Evolutionary conservation across 2,113 vertebrate species (phyloP).

Genomic region (Oplegnathus fasciatus): DNA sequence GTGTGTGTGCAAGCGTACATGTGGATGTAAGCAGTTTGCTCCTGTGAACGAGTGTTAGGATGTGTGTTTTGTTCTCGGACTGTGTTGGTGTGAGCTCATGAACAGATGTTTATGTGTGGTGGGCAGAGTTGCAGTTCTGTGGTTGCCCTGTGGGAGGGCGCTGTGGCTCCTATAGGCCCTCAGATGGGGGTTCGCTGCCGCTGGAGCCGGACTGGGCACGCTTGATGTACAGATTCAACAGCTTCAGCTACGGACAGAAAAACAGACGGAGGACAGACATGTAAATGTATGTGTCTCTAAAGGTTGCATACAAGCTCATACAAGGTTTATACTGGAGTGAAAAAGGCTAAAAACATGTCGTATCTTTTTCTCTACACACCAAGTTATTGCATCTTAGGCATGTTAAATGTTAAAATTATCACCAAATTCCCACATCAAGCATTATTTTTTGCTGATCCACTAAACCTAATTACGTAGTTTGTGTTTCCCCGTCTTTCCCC

Average conservation of each 20-base stretch:
- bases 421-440: too few species aligned
- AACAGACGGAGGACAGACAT: neutral
- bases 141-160: conserved; percentile 56
- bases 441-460: too few species aligned
- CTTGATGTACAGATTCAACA: conserved; percentile 98
- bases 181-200: conserved; percentile 88
- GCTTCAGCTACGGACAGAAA: conserved; percentile 90
- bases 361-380: neutral
- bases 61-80: conserved; percentile 45
- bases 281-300: neutral
- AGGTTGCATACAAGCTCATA: neutral
- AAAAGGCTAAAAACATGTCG: neutral
- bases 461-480: too few species aligned
- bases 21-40: conserved; percentile 61
- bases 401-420: neutral
- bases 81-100: conserved; percentile 59
- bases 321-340: too few species aligned
- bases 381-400: neutral
- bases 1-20: conserved; percentile 46
- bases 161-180: conserved; percentile 87
- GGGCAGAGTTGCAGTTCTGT: conserved; percentile 75
- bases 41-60: conserved; percentile 18
- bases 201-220: conserved; percentile 94
- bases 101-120: conserved; percentile 51
- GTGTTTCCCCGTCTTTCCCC: too few species aligned